Evolutionary conservation across 2,113 vertebrate species (phyloP), one percentile per base, ranked within the genome.

Genomic region (Mesitornis unicolor): DNA sequence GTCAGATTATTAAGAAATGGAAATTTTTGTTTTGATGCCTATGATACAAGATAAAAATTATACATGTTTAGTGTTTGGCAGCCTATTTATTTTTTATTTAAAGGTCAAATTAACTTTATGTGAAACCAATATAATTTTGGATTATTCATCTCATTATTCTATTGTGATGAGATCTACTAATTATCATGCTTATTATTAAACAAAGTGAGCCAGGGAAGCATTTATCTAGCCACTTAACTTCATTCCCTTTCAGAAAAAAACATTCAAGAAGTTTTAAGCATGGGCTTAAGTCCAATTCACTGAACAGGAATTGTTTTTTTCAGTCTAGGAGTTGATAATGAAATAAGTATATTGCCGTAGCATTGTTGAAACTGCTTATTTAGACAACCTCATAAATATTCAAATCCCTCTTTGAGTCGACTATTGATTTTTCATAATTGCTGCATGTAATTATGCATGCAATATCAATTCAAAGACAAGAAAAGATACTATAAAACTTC

Each of bases 341-440:
- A 92, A 88, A 77, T 80, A 87, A 95, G 42, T 74, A 19, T 86
- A 90, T 89, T 95, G 83, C 54, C 3, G 2, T 57, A 79, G 68
- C 79, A 70, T 94, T 88, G 61, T 80, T 93, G 36, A 80, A 95
- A 74, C 42, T 88, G 64, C 63, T 73, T 90, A 69, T 96, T 95
- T 95, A 77, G 35, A 69, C 61, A 79, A 35, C 11, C 1, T 68
- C 24, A 88, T 95, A 84, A 93, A 92, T 93, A 95, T 87, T 77
- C 60, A 95, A 81, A 84, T 94, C 26, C 16, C n/a, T 48, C 18
- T 79, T 85, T 90, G 89, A 90, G 76, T 93, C 79, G 89, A 6
- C 48, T 86, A 50, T 54, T 81, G 80, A 95, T 95, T 90, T 95
- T 51, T 93, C 31, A 35, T 92, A 80, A 95, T 90, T 93, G 78